phyloP scores from a whole-genome alignment of 2,888 invertebrate genomes.

The Elegia similella region DNA sequence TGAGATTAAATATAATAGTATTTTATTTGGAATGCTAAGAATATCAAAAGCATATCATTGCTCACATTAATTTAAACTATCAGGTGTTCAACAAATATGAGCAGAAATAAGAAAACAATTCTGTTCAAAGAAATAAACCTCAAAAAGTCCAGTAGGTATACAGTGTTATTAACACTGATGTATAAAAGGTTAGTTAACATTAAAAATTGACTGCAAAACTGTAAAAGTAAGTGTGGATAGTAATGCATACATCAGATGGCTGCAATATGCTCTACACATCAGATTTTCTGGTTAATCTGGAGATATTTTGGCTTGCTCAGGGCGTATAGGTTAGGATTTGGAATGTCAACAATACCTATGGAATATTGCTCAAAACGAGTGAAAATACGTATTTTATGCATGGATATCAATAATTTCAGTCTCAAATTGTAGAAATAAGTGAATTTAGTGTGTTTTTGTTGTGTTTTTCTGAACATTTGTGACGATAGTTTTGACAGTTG shows the following conservation, averaged over 20 bases:
- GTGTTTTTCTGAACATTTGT: constrained; percentile 76
- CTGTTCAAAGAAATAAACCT: neutral
- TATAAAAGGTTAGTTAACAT: neutral
- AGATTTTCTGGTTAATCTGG: neutral
- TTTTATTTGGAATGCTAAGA: no score
- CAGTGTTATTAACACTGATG: neutral
- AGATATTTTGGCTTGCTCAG: constrained; percentile 32
- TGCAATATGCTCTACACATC: neutral
- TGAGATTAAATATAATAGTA: no score
- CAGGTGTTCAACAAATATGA: neutral
- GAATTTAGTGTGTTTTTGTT: constrained; percentile 43
- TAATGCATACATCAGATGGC: neutral
- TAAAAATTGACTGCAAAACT: neutral
- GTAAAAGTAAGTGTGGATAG: neutral
- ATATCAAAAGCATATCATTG: no score
- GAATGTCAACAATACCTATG: constrained; percentile 41
- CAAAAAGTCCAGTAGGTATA: neutral
- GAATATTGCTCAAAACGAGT: constrained; percentile 69
- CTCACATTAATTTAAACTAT: neutral
- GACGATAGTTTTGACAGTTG: constrained; percentile 75
- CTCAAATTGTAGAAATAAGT: constrained; percentile 30
- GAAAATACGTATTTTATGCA: constrained; percentile 44
- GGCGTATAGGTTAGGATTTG: constrained; percentile 61
- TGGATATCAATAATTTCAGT: constrained; percentile 34
- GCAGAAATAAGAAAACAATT: neutral